A percentile compares a stretch with the other conserved stretches of the same genome.
Conservation (phyloP, 2,888 invertebrate genomes). For the Drosophila multiciliata region DNA sequence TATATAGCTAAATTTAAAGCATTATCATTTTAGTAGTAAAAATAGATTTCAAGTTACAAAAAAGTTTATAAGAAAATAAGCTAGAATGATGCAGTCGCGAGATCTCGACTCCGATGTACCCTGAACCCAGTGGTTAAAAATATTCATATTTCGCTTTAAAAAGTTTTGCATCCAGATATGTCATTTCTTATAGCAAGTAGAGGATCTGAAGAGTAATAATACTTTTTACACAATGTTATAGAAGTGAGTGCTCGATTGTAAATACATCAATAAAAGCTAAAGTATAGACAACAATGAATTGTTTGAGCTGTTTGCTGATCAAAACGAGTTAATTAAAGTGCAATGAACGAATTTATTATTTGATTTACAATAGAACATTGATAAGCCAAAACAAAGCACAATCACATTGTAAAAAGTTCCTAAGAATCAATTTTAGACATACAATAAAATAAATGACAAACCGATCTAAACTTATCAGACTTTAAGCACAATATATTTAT, state of each 20-base stretch:
- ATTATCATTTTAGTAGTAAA: background rate
- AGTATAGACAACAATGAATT: background rate
- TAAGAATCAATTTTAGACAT: background rate
- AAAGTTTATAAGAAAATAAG: background rate
- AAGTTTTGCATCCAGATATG: too few species aligned
- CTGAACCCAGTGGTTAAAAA: too few species aligned
- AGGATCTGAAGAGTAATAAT: background rate
- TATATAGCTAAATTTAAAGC: too few species aligned
- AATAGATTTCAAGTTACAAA: background rate
- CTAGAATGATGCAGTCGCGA: too few species aligned
- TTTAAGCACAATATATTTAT: background rate
- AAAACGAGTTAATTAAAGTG: background rate
- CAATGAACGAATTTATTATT: background rate
- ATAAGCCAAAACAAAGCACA: background rate
- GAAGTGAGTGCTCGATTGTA: background rate
- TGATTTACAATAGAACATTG: conserved; percentile 4
- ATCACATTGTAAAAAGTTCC: background rate
- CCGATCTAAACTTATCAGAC: background rate
- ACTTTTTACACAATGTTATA: background rate
- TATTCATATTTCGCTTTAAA: too few species aligned
- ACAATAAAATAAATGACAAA: background rate
- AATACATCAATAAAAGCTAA: background rate
- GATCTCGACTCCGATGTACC: too few species aligned
- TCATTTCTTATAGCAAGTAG: too few species aligned
- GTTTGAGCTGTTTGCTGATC: conserved; percentile 1